A percentile compares a stretch with the other conserved stretches of the same genome.
Evolutionary conservation across 2,888 invertebrate genomes (phyloP).

Genomic region (Hirtodrosophila trivittata): DNA sequence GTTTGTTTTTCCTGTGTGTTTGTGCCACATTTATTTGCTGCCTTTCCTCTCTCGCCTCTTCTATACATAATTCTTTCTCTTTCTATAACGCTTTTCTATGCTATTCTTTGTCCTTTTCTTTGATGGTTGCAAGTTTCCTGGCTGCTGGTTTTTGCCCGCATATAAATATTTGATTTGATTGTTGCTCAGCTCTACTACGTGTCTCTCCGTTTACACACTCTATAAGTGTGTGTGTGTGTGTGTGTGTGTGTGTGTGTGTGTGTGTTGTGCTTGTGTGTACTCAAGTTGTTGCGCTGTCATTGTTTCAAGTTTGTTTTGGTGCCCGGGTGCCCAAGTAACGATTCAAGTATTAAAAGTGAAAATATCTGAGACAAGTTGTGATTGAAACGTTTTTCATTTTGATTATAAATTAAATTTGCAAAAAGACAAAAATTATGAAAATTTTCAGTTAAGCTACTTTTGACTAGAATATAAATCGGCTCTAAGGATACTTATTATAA

Average conservation of each 20-base stretch:
- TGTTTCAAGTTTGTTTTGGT: constrained; percentile 32
- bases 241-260: constrained; percentile 8
- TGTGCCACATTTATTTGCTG: constrained; percentile 54
- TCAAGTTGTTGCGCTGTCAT: constrained; percentile 38
- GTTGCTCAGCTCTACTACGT: constrained; percentile 43
- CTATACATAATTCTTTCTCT: not conserved
- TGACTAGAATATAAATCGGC: too few relatives aligned
- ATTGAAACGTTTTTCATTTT: constrained; percentile 3
- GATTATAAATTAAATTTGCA: constrained; percentile 5
- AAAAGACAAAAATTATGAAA: not conserved
- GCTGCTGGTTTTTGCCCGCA: constrained; percentile 65
- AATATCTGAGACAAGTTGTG: constrained; percentile 6
- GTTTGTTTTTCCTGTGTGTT: constrained; percentile 40
- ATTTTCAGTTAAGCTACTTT: too few relatives aligned
- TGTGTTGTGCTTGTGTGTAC: too few relatives aligned
- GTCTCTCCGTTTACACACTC: not conserved
- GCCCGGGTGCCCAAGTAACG: too few relatives aligned
- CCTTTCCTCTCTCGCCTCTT: not conserved
- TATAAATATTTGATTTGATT: constrained; percentile 77
- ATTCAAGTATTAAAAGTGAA: constrained; percentile 5
- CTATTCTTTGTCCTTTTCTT: constrained; percentile 15
- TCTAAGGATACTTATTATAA: too few relatives aligned
- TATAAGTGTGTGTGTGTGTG: constrained; percentile 3
- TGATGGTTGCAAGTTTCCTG: constrained; percentile 30
- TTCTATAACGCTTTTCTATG: too few relatives aligned